Evolutionary conservation across 2,888 invertebrate species (phyloP), one percentile per base, ranked within the genome.

Genomic region (Melipona beecheii): DNA sequence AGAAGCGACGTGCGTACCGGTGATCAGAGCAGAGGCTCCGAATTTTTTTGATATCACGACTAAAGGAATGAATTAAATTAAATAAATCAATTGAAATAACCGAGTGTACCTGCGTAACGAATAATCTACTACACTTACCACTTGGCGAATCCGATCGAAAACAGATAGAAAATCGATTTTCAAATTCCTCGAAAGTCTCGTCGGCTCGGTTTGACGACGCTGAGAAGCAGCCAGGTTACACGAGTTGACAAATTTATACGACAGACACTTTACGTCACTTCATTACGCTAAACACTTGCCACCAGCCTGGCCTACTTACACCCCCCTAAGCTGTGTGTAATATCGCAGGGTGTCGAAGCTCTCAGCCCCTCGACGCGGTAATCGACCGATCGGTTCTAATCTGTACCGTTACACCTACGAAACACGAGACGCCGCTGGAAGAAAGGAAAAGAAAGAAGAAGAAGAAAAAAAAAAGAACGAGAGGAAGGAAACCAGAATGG

Each of bases 361-460:
- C 31, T 69, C 71, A 78, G 62, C 27, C 64, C 79, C 73, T 75
- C 79, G 77, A 76, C 73, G 71, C 77, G 62, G 75, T 86, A 86
- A 86, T 86, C 86, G 85, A 82, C 80, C 80, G 84, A 88, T 88
- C 86, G 85, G 60, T 71, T 85, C 84, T 88, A 85, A 88, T 85
- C 80, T 80, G 74, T 82, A 80, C 75, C 66, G 65, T 72, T 78
- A 64, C 31, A 69, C 69, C 62, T 24, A 69, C 56, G 69, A 81
- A 75, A 78, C 73, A 76, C 80, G 72, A 60, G 75, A 72, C 65
- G 69, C 49, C 27, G 76, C n/a, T 21, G 4, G 43, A 75, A 60
- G 66, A 71, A 54, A 49, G 31, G 64, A 3, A 52, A 9, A 43
- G 9, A 43, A 9, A 43, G 9, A 9, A 43, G 9, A 43, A 13